A percentile compares a stretch with the other conserved stretches of the same genome.
phyloP scores from a whole-genome alignment of 2,113 vertebrate species.

The Carassius gibelio region DNA sequence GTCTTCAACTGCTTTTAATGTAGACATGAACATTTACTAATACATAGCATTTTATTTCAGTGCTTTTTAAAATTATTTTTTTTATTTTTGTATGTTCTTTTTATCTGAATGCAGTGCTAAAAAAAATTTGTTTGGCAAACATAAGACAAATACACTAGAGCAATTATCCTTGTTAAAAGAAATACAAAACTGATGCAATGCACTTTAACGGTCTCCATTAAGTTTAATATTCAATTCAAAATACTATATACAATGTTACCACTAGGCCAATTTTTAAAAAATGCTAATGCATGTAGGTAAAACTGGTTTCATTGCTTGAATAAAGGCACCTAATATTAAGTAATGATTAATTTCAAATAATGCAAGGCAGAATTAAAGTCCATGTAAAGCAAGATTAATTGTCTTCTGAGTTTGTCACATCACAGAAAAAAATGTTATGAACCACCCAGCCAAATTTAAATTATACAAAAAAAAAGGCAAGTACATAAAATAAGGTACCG shows the following conservation, averaged over 20 bases:
- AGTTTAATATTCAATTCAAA: neutral
- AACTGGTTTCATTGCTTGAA: neutral
- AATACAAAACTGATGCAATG: no score
- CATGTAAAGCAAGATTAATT: no score
- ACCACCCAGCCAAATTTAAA: no score
- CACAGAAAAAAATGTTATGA: no score
- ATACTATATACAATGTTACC: neutral
- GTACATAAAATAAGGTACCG: no score
- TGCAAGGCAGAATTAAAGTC: neutral
- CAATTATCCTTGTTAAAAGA: neutral
- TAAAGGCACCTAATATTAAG: conserved; percentile 27
- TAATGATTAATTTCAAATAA: neutral
- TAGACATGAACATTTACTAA: no score
- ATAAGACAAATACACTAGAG: neutral
- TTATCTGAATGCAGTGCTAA: neutral
- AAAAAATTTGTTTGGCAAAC: no score
- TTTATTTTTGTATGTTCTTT: no score
- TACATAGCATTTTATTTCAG: no score
- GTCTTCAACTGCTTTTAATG: neutral
- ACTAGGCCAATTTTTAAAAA: neutral
- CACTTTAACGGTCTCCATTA: neutral
- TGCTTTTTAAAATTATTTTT: no score
- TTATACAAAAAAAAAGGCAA: no score
- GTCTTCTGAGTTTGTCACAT: no score
- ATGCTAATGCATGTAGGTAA: neutral